Percentiles rank a stretch among this genome's conserved stretches.
These are phyloP conservation scores for Haemorhous mexicanus DNA, from an alignment of 2,113 vertebrate species.

Conservation along the genomic window DNA sequence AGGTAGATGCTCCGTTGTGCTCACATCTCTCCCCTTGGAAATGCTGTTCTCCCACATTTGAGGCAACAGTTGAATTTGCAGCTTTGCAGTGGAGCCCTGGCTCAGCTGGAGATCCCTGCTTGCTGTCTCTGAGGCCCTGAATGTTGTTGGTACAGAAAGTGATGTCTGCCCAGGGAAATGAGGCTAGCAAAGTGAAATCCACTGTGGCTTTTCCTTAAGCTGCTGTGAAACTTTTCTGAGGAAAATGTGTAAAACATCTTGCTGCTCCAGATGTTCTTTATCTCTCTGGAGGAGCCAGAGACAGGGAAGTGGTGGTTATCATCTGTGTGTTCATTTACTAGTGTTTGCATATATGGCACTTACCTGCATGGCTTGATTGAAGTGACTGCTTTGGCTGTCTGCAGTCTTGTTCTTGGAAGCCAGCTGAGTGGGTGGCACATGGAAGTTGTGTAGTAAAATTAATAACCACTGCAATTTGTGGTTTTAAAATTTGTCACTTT, in stretches of 20 bases:
- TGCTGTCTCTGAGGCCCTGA: not conserved
- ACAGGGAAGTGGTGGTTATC: not conserved
- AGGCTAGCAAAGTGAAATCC: not conserved
- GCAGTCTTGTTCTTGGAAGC: not conserved
- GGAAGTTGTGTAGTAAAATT: not conserved
- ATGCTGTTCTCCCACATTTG: not conserved
- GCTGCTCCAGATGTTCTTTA: not conserved
- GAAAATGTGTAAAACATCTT: not conserved
- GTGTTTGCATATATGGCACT: not conserved
- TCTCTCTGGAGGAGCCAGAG: not conserved
- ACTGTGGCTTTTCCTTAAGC: not conserved
- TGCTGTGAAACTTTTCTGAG: not conserved
- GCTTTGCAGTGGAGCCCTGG: not conserved
- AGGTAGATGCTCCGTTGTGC: not conserved
- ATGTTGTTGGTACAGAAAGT: not conserved
- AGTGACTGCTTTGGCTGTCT: not conserved
- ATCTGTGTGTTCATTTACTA: not conserved
- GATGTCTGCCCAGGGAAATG: not conserved
- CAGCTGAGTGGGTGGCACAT: not conserved
- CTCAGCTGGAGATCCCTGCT: not conserved
- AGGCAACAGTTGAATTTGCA: not conserved
- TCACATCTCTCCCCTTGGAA: not conserved
- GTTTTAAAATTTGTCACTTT: not conserved
- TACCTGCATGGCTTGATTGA: not conserved
- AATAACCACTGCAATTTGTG: not conserved